These are phyloP conservation scores for Amblyopsis rosae DNA, from an alignment of 2,113 vertebrate genomes.

Conservation along the genomic window DNA sequence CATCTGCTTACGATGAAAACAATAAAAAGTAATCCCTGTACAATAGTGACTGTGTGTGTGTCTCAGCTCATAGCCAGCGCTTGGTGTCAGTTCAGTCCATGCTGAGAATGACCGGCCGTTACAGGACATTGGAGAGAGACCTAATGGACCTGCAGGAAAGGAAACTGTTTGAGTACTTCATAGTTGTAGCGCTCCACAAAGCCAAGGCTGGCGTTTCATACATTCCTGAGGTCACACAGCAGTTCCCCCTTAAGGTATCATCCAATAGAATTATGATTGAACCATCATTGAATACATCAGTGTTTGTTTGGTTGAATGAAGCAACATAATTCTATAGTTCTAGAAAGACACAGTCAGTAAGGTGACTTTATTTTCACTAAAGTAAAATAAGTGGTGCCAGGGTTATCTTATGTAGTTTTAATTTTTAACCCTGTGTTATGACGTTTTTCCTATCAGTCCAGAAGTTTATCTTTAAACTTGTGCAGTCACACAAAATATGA, in stretches of 20 bases:
- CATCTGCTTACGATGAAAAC: neutral
- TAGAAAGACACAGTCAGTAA: too few species aligned
- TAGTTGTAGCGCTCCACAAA: conserved; percentile 92
- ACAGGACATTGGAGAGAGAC: conserved; percentile 85
- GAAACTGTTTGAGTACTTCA: conserved; percentile 94
- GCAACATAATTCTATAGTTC: too few species aligned
- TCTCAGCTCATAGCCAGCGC: conserved; percentile 88
- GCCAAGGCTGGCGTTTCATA: conserved; percentile 89
- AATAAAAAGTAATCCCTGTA: neutral
- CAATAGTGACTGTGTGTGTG: neutral
- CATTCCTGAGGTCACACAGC: conserved; percentile 92
- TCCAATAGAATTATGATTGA: too few species aligned
- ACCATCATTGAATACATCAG: too few species aligned
- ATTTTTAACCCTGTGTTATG: too few species aligned
- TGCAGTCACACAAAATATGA: too few species aligned
- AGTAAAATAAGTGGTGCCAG: too few species aligned
- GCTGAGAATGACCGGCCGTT: conserved; percentile 84
- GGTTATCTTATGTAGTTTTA: too few species aligned
- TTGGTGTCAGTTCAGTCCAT: conserved; percentile 92
- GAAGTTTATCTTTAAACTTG: too few species aligned
- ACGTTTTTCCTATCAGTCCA: too few species aligned
- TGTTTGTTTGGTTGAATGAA: too few species aligned
- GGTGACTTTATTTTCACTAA: too few species aligned
- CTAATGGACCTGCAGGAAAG: conserved; percentile 87
- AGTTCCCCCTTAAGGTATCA: conserved; percentile 91